A percentile compares a stretch with the other conserved stretches of the same genome.
Evolutionary conservation across 2,888 invertebrate species (phyloP).

Genomic region (Acronicta leporina): DNA sequence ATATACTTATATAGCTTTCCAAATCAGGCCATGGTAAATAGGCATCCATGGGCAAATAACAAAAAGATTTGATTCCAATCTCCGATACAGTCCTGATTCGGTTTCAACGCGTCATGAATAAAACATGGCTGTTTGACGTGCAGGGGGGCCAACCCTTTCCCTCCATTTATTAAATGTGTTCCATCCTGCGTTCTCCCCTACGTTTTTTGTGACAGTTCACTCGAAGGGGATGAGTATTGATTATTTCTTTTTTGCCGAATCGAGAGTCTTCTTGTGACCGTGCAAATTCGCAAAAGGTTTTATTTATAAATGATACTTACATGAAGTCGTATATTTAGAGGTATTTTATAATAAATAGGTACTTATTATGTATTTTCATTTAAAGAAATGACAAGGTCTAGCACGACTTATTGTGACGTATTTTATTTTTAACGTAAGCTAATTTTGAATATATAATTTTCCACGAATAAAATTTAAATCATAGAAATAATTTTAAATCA

Average conservation of each 20-base stretch:
- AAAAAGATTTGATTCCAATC: slow-evolving; percentile 77
- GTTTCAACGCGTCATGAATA: slow-evolving; percentile 81
- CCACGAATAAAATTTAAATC: too few relatives aligned
- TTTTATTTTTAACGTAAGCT: too few relatives aligned
- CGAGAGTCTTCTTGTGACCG: slow-evolving; percentile 38
- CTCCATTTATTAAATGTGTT: slow-evolving; percentile 78
- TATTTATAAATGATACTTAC: too few relatives aligned
- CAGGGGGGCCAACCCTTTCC: slow-evolving; percentile 77
- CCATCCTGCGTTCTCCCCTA: slow-evolving; percentile 59
- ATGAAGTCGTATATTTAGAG: too few relatives aligned
- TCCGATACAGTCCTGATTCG: slow-evolving; percentile 73
- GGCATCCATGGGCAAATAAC: slow-evolving; percentile 65
- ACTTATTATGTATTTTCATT: too few relatives aligned
- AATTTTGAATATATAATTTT: too few relatives aligned
- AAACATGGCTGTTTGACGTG: slow-evolving; percentile 78
- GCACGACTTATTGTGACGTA: too few relatives aligned
- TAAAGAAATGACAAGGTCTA: too few relatives aligned
- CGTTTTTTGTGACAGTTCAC: slow-evolving; percentile 79
- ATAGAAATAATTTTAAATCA: too few relatives aligned
- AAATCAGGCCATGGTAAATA: slow-evolving; percentile 44
- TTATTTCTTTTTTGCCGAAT: slow-evolving; percentile 55
- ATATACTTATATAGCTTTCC: not conserved
- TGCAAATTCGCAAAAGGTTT: slow-evolving; percentile 17
- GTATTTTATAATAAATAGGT: too few relatives aligned
- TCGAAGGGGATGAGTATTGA: slow-evolving; percentile 66